Evolutionary conservation across 2,113 vertebrate species (phyloP), one percentile per base, ranked within the genome.

Genomic region (Trichomycterus rosablanca): DNA sequence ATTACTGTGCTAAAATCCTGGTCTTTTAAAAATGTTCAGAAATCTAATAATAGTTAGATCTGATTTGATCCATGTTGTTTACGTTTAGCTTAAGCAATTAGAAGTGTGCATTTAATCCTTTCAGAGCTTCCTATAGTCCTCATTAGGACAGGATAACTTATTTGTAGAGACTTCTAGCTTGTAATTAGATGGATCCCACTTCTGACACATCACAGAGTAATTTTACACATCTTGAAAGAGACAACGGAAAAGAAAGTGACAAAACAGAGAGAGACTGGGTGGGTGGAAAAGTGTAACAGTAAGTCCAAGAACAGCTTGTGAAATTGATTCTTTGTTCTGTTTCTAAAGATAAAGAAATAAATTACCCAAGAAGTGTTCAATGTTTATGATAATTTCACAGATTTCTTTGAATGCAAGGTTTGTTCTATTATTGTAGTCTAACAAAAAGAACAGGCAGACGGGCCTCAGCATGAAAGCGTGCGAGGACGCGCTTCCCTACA

Each of bases 241-340:
- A 43, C 37, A 34, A 48, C 12, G 12, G 19, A 24, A 45, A 12
- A 37, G 14, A 23, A 8, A 49, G 43, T 44, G 57, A 44, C 19
- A 14, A 18, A 24, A 43, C 14, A 43, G 28, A 55, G 50, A 53
- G 45, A 28, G 51, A 43, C 7, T 16, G 4, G 46, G 64, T 52
- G 49, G 40, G 37, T 24, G 54, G 42, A 46, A 51, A 12, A 63
- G 40, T 35, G 42, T 32, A 22, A 22, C 40, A 62, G 45, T 52
- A 67, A 55, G 45, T 59, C 59, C 35, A 68, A 26, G 24, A 54
- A 60, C 42, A 37, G 22, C 32, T 40, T 63, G 52, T 55, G 51
- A 42, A 64, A 55, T 45, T 44, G 34, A 32, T 72, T 63, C 63
- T 59, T 63, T 60, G 52, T 66, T 66, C 50, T 24, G 46, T 39